These are phyloP conservation scores for Melipona bicolor DNA, from an alignment of 2,888 invertebrate genomes.

Conservation along the genomic window DNA sequence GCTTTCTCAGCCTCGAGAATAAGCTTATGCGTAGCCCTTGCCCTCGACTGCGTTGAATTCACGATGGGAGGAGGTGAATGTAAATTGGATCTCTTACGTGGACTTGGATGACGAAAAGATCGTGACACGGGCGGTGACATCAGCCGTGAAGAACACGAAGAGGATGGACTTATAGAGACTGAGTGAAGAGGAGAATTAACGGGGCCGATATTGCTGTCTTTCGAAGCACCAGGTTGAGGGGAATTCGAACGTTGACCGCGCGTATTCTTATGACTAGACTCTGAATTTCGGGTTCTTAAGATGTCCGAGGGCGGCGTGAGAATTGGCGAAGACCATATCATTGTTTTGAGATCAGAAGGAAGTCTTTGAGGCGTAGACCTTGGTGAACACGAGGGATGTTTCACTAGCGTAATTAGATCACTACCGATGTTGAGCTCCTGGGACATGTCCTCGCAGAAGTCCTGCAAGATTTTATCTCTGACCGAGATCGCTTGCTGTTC, in stretches of 20 bases:
- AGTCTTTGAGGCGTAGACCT: conserved; percentile 82
- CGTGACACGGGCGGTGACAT: conserved; percentile 81
- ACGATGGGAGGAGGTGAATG: conserved; percentile 79
- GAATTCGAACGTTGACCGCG: conserved; percentile 74
- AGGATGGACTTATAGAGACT: conserved; percentile 79
- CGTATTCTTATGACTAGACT: conserved; percentile 79
- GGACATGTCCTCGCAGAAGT: conserved; percentile 82
- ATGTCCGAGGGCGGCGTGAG: conserved; percentile 82
- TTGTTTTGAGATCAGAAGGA: conserved; percentile 77
- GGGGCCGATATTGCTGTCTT: conserved; percentile 76
- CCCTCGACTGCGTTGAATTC: conserved; percentile 74
- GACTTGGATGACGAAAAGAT: conserved; percentile 77
- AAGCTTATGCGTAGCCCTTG: conserved; percentile 79
- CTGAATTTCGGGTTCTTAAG: conserved; percentile 80
- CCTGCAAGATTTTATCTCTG: conserved; percentile 82
- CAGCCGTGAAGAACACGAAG: conserved; percentile 79
- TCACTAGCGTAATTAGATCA: conserved; percentile 81
- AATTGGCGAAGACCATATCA: conserved; percentile 77
- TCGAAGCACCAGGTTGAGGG: conserved; percentile 80
- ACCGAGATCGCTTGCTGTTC: conserved; percentile 79
- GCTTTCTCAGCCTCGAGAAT: conserved; percentile 88
- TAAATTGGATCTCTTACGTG: conserved; percentile 77
- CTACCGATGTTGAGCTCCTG: conserved; percentile 82
- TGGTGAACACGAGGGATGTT: conserved; percentile 82
- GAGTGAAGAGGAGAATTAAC: conserved; percentile 80